Conservation (phyloP, 1,140 invertebrate species). For the Drosophila yakuba region DNA sequence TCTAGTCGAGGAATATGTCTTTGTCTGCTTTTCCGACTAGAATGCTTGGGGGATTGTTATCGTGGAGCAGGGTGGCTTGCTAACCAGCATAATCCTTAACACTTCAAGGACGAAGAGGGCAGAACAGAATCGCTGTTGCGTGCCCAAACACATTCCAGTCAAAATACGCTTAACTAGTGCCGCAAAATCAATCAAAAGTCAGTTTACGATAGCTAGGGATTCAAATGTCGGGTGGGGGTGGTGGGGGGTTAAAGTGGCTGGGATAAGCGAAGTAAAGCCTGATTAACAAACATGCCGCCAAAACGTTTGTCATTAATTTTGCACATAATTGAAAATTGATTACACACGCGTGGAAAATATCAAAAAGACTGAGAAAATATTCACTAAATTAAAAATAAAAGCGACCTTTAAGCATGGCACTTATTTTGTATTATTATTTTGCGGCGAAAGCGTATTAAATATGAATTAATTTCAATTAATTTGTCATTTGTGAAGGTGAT, state of each 20-base stretch:
- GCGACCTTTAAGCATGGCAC: constrained; percentile 19
- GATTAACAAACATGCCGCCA: constrained; percentile 72
- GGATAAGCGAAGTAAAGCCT: constrained; percentile 28
- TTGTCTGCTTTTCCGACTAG: constrained; percentile 53
- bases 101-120: constrained; percentile 27
- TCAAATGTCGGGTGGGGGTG: neutral
- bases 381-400: constrained; percentile 21
- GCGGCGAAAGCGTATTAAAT: constrained; percentile 65
- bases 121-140: constrained; percentile 52
- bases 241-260: neutral
- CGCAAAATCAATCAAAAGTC: constrained; percentile 73
- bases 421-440: neutral
- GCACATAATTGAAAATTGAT: constrained; percentile 78
- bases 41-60: constrained; percentile 3
- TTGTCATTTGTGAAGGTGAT: constrained; percentile 49
- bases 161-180: constrained; percentile 68
- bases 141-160: constrained; percentile 60
- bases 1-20: constrained; percentile 65
- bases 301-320: constrained; percentile 77
- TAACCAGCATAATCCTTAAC: constrained; percentile 73
- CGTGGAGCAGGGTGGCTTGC: constrained; percentile 5
- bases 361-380: constrained; percentile 3
- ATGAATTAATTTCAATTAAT: constrained; percentile 80
- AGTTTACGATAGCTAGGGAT: constrained; percentile 24
- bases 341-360: constrained; percentile 30